A percentile compares a stretch with the other conserved stretches of the same genome.
Conservation (phyloP, 1,140 invertebrate species). For the Drosophila mayri region DNA sequence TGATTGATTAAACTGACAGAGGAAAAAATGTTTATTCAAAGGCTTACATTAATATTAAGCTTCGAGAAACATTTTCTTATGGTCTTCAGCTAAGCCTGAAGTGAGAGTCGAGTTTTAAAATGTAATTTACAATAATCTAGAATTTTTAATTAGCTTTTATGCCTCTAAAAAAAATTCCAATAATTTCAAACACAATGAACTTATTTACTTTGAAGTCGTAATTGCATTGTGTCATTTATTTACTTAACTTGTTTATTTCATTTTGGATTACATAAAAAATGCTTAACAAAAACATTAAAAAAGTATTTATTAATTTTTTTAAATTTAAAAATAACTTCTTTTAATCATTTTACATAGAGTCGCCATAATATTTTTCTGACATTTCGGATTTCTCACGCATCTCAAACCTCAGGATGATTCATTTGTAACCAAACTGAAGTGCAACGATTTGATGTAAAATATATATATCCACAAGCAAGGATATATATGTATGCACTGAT, state of each 20-base stretch:
- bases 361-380: not conserved
- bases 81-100: too few relatives aligned
- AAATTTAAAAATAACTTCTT: not conserved
- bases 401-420: slow-evolving; percentile 52
- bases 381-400: slow-evolving; percentile 53
- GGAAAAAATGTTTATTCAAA: too few relatives aligned
- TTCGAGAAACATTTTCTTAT: not conserved
- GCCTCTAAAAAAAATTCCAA: too few relatives aligned
- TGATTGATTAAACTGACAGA: slow-evolving; percentile 24
- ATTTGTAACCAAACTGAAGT: slow-evolving; percentile 54
- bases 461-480: not conserved
- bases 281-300: too few relatives aligned
- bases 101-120: too few relatives aligned
- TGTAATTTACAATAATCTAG: not conserved
- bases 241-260: not conserved
- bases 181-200: not conserved
- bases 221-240: too few relatives aligned
- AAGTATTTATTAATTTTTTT: too few relatives aligned
- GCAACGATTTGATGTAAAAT: slow-evolving; percentile 41
- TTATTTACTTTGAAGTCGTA: too few relatives aligned
- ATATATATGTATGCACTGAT: slow-evolving; percentile 33
- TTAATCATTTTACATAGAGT: not conserved
- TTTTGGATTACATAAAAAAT: too few relatives aligned
- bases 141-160: too few relatives aligned
- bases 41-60: not conserved